Base-by-base conservation (phyloP, 1,140 invertebrate species). In the Cydia fagiglandana region DNA sequence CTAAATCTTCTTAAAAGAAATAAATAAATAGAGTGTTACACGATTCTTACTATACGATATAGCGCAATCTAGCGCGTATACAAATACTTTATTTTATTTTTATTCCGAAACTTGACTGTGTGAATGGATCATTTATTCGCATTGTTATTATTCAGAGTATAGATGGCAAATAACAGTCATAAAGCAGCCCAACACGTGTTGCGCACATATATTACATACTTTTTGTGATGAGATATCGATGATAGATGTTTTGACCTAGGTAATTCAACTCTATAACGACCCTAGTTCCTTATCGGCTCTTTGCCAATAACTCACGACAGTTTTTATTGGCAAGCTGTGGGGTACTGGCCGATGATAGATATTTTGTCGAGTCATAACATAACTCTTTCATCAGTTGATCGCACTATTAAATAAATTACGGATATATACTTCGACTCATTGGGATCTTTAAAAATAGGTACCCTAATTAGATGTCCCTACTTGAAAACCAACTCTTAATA, bases 271-370 rank as follows among this genome's bases (percentile, higher is more conserved):
- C 17, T 12, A 61, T 2, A 61, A 61, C n/a, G 50, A 53, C 56
- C 20, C 17, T 24, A 24, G 56, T 61, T 61, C 56, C 56, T 61
- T 61, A 61, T 61, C 56, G 56, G 56, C 56, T 10, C n/a, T 20
- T 61, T 61, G 56, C 56, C 56, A 61, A 61, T 61, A 61, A 24
- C 56, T 24, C 17, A 5, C 15, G 20, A 9, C 10, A 61, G 56
- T 61, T 12, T n/a, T 61, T 61, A 5, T 61, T 61, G 56, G 17
- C 56, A 53, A 61, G 56, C 56, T 61, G 7, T 12, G 17, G 10
- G 2, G 6, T 61, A 24, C 7, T 24, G 56, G 56, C 56, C 56
- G 50, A 53, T 53, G 17, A 10, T 61, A 17, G 53, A 20, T 20
- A 61, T 61, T 53, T 56, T 24, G 53, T 10, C 17, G n/a, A 20